Base-by-base conservation (phyloP, 2,797 vertebrate genomes). In the Rhinichthys osculus region DNA sequence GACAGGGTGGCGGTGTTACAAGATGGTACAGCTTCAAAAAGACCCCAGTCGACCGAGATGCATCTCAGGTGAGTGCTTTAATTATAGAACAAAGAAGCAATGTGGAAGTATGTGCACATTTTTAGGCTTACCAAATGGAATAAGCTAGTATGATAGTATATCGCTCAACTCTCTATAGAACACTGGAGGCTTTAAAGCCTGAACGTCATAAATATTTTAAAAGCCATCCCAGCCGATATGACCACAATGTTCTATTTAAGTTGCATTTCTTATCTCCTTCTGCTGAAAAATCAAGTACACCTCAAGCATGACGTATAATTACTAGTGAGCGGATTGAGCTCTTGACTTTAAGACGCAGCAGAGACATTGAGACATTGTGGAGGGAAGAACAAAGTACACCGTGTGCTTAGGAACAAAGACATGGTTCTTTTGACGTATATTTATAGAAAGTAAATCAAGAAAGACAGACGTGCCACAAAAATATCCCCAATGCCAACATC, bases 21-120 rank as follows among this genome's bases (percentile, higher is more conserved):
- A 91, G 98, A 99, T 5, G 97, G 96, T 23, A 98, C 96, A 3
- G 96, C 93, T 72, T 96, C 93, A 90, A 99, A 99, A 94, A 97
- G 97, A 35, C 96, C 96, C 76, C 95, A 97, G 44, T 97, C 97
- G 79, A 97, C 96, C 0, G 98, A 99, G 83, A 95, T 97, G 23
- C 96, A 97, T 91, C 98, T 97, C 93, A 99, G 97, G 98, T 99
- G 94, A 17, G 94, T 84, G 59, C 50, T 64, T 64, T 79, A 35
- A 47, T 64, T 52, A 62, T 66, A 38, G 59, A 86, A 81, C 35
- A 67, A 82, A 57, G 23, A 7, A 62, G 7, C 8, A 0, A 19
- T 33, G 13, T 42, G 64, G 33, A 79, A 62, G 42, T 52, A 33
- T 23, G 54, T 17, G 80, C 5, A 23, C 78, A 66, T 80, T 72